Evolutionary conservation across 2,113 vertebrate genomes (phyloP).

Genomic region (Puntigrus tetrazona): DNA sequence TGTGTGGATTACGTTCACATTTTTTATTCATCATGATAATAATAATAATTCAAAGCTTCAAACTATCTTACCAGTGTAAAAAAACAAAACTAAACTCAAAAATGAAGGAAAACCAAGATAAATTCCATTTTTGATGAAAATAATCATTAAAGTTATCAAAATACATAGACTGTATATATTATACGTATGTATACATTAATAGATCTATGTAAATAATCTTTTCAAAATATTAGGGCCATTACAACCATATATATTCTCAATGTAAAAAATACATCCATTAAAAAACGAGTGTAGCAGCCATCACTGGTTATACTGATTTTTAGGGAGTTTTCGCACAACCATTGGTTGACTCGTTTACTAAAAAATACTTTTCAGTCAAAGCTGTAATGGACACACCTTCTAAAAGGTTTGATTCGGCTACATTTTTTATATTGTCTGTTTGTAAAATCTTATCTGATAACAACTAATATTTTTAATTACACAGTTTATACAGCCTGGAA

Average conservation of each 20-base stretch:
- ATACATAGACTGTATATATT: conserved; percentile 62
- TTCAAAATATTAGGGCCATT: conserved; percentile 50
- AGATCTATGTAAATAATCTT: conserved; percentile 35
- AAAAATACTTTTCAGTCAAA: conserved; percentile 41
- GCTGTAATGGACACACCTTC: conserved; percentile 17
- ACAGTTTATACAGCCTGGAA: conserved; percentile 53
- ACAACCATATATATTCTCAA: conserved; percentile 45
- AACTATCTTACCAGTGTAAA: conserved; percentile 62
- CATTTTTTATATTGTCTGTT: conserved; percentile 23
- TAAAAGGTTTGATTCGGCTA: conserved; percentile 37
- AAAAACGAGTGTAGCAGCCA: conserved; percentile 30
- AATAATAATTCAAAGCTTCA: conserved; percentile 73
- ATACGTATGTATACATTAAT: conserved; percentile 47
- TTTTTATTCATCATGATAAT: conserved; percentile 63
- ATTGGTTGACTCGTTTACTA: background rate
- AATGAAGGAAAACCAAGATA: conserved; percentile 64
- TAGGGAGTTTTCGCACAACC: background rate
- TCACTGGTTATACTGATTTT: conserved; percentile 29
- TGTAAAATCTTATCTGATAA: background rate
- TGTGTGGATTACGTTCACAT: conserved; percentile 63
- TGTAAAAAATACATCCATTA: conserved; percentile 50
- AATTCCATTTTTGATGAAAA: conserved; percentile 44
- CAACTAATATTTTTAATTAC: background rate
- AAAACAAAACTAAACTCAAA: conserved; percentile 24
- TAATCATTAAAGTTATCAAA: conserved; percentile 66